Percentiles rank a stretch among this genome's conserved stretches.
Evolutionary conservation across 2,888 invertebrate species (phyloP).

Genomic region (Phyto melanocephala): DNA sequence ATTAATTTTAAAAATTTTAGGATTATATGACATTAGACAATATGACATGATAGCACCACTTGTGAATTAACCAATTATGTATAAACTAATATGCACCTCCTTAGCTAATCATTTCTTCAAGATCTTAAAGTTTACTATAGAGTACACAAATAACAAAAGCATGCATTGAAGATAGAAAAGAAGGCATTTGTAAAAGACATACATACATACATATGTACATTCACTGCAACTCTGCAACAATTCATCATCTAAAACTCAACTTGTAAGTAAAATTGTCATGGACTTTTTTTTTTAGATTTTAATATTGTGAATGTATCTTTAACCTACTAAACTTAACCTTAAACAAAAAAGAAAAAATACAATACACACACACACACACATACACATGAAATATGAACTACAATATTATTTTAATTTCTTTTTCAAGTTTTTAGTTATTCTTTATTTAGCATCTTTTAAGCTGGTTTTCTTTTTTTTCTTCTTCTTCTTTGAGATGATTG

Average conservation of each 20-base stretch:
- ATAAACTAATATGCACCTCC: no score
- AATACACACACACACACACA: background rate
- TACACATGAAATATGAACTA: conserved; percentile 15
- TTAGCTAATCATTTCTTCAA: no score
- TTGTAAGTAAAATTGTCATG: background rate
- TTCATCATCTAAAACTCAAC: conserved; percentile 15
- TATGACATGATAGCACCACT: no score
- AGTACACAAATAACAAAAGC: background rate
- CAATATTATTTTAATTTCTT: background rate
- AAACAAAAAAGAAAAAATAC: conserved; percentile 20
- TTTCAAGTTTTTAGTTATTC: background rate
- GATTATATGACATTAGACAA: no score
- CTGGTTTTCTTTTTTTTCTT: conserved; percentile 16
- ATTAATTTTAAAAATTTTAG: no score
- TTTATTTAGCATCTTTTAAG: conserved; percentile 1
- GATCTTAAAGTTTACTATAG: no score
- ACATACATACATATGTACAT: background rate
- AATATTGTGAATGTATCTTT: conserved; percentile 43
- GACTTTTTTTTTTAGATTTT: conserved; percentile 3
- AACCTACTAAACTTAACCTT: conserved; percentile 64
- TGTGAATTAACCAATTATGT: no score
- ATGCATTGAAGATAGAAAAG: background rate
- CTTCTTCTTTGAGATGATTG: conserved; percentile 36
- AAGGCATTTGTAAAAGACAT: no score
- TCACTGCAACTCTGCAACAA: background rate